Conservation (phyloP, 2,888 invertebrate species). For the Chrysolina haemoptera region DNA sequence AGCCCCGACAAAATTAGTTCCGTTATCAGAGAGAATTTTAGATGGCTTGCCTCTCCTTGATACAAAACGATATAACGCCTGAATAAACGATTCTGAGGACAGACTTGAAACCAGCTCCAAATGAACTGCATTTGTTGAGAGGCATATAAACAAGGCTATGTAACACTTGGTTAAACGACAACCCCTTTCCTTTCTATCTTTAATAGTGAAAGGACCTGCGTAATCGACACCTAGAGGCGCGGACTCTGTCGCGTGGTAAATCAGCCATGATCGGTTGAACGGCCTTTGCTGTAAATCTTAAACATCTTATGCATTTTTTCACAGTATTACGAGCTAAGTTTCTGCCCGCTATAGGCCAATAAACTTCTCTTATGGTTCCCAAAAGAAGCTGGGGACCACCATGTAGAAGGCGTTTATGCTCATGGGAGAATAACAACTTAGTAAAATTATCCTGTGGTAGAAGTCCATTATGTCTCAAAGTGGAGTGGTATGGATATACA, state of each 20-base stretch:
- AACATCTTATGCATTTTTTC: slow-evolving; percentile 41
- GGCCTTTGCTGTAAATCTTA: slow-evolving; percentile 7
- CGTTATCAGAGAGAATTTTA: slow-evolving; percentile 53
- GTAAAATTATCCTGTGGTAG: no score
- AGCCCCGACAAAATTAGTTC: slow-evolving; percentile 51
- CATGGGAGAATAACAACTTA: slow-evolving; percentile 41
- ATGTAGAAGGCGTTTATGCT: no score
- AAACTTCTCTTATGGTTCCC: slow-evolving; percentile 46
- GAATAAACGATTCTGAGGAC: slow-evolving; percentile 51
- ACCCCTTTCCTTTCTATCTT: not conserved
- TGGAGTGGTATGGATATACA: no score
- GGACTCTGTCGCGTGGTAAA: slow-evolving; percentile 12
- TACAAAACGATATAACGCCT: slow-evolving; percentile 52
- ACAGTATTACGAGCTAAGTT: slow-evolving; percentile 39
- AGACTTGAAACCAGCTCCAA: slow-evolving; percentile 52
- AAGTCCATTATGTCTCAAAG: no score
- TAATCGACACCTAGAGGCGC: slow-evolving; percentile 35
- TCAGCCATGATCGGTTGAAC: slow-evolving; percentile 25
- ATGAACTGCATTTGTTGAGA: slow-evolving; percentile 53
- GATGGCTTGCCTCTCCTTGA: slow-evolving; percentile 50
- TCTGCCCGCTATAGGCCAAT: slow-evolving; percentile 47
- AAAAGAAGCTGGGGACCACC: no score
- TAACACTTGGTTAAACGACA: slow-evolving; percentile 37
- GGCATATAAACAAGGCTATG: slow-evolving; percentile 43
- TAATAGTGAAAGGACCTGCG: slow-evolving; percentile 40